Conservation (phyloP, 2,888 invertebrate species). For the Sclerodermus sp. region DNA sequence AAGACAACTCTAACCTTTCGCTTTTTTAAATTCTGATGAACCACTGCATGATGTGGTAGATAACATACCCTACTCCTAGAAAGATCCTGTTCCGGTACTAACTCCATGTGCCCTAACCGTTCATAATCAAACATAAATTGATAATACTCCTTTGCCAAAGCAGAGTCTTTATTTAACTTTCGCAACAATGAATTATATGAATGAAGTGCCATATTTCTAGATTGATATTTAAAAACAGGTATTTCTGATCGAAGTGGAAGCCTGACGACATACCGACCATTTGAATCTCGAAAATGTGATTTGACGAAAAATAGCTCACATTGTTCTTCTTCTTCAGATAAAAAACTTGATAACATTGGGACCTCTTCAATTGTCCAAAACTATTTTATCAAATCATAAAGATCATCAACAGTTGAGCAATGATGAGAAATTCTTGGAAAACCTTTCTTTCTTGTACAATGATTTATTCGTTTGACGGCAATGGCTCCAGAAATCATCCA, state of each 20-base stretch:
- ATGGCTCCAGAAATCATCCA: neutral
- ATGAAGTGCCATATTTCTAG: neutral
- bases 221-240: slow-evolving; percentile 5
- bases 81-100: neutral
- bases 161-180: neutral
- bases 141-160: neutral
- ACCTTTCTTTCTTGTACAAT: no score
- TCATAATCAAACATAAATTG: slow-evolving; percentile 11
- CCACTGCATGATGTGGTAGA: slow-evolving; percentile 12
- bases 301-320: neutral
- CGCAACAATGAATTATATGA: neutral
- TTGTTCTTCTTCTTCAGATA: neutral
- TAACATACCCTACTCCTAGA: neutral
- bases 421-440: neutral
- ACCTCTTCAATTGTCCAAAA: slow-evolving; percentile 3
- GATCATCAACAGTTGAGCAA: neutral
- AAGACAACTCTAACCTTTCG: slow-evolving; percentile 12
- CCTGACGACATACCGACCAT: slow-evolving; percentile 2
- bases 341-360: neutral
- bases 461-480: no score
- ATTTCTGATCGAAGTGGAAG: neutral
- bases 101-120: slow-evolving; percentile 10
- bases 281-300: neutral
- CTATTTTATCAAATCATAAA: neutral
- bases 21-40: neutral